Evolutionary conservation across 2,797 vertebrate genomes (phyloP), one percentile per base, ranked within the genome.

Genomic region (Poliocrania exsul): DNA sequence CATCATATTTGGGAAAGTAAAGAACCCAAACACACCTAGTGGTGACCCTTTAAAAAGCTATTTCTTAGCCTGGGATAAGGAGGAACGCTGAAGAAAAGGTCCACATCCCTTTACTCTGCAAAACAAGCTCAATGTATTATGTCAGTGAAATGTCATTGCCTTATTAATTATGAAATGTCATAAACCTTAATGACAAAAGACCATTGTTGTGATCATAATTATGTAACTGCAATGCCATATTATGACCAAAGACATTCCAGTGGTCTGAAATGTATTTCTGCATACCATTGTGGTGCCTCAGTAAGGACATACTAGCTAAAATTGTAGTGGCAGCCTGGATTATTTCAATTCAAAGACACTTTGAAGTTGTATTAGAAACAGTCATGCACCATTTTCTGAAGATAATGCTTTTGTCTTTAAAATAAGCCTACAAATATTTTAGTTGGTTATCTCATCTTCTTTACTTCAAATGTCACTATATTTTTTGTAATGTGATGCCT

Each of bases 191-290:
- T 3, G 44, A 93, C 91, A 95, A 81, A 87, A 88, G 84, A 95
- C 78, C 72, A 25, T 78, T 95, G 92, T 89, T 89, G 79, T 72
- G 93, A 87, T 93, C 1, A 18, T 25, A 93, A 83, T 96, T 95
- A 96, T 95, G 81, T 93, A 93, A 95, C 64, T 11, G 23, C 90
- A 83, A 93, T 95, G 96, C 84, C 96, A 94, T 40, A 35, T 28
- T 78, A 70, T 85, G 74, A 95, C 92, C 84, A 81, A 89, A 92
- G 91, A 89, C 93, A 96, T 95, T 93, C 92, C 93, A 91, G 86
- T 91, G 79, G 91, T 83, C 65, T 96, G 92, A 83, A 87, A 35
- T 62, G 1, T 13, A 71, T 92, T 94, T 81, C 81, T 93, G 86
- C 87, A 94, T 94, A 25, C 88, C 84, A 61, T 13, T 87, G 88